A percentile compares a stretch with the other conserved stretches of the same genome.
Conservation (phyloP, 2,113 vertebrate species). For the Synchiropus splendidus region DNA sequence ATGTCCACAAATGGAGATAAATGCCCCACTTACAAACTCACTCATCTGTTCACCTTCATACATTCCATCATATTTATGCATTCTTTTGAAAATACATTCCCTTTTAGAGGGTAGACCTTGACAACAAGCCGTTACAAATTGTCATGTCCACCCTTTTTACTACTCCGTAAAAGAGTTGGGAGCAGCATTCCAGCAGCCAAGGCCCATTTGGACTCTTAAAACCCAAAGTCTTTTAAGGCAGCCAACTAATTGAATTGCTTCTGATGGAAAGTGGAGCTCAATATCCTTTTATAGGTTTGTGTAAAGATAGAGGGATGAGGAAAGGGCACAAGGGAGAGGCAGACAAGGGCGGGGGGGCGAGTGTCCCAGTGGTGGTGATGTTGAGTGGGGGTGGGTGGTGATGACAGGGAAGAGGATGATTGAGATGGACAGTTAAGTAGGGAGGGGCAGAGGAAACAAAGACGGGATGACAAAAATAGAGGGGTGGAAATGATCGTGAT, state of each 20-base stretch:
- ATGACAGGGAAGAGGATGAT: constrained; percentile 47
- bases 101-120: constrained; percentile 39
- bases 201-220: constrained; percentile 41
- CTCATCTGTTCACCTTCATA: constrained; percentile 19
- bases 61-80: constrained; percentile 29
- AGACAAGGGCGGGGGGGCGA: constrained; percentile 28
- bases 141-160: constrained; percentile 10
- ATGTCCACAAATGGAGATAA: constrained; percentile 2
- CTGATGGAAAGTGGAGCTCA: constrained; percentile 44
- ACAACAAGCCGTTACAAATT: constrained; percentile 33
- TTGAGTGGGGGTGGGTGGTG: constrained; percentile 4
- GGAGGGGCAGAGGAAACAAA: constrained; percentile 38
- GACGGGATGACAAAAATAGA: constrained; percentile 28
- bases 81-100: constrained; percentile 37
- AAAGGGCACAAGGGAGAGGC: constrained; percentile 33
- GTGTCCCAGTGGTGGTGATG: not conserved
- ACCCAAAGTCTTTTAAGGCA: constrained; percentile 38
- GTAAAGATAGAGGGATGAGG: constrained; percentile 37
- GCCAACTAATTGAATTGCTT: constrained; percentile 54
- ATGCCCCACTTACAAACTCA: constrained; percentile 20
- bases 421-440: constrained; percentile 53
- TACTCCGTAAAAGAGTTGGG: constrained; percentile 20
- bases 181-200: constrained; percentile 26
- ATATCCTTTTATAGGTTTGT: constrained; percentile 49
- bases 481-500: constrained; percentile 18